Conservation (phyloP, 2,113 vertebrate genomes). For the Pavo muticus region DNA sequence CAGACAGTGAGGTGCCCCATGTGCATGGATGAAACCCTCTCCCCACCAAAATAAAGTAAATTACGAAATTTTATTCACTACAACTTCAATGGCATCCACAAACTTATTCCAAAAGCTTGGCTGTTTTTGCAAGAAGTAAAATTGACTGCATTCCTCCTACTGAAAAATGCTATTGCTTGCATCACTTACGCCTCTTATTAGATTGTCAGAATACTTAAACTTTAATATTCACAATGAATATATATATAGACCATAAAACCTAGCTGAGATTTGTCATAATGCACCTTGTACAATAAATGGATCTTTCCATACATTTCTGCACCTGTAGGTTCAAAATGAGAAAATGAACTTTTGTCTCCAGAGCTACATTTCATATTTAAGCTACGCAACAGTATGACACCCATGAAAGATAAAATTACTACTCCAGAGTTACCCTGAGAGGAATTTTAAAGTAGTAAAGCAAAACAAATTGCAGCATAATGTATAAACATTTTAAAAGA, state of each 20-base stretch:
- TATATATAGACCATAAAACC: not conserved
- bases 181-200: not conserved
- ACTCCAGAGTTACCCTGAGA: not conserved
- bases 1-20: fast-evolving
- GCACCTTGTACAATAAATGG: not conserved
- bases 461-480: not conserved
- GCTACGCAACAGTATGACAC: not conserved
- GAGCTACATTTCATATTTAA: not conserved
- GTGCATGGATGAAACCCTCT: fast-evolving
- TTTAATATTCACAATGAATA: not conserved
- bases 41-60: not conserved
- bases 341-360: not conserved
- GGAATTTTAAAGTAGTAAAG: not conserved
- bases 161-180: not conserved
- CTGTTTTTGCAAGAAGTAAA: not conserved
- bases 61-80: fast-evolving
- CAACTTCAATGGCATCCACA: not conserved
- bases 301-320: not conserved
- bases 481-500: not conserved
- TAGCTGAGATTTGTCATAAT: not conserved
- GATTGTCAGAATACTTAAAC: not conserved
- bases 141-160: not conserved
- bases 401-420: not conserved
- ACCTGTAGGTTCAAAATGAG: not conserved
- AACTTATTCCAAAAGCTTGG: not conserved